phyloP scores from a whole-genome alignment of 2,888 invertebrate species.

The Bombylius major region DNA sequence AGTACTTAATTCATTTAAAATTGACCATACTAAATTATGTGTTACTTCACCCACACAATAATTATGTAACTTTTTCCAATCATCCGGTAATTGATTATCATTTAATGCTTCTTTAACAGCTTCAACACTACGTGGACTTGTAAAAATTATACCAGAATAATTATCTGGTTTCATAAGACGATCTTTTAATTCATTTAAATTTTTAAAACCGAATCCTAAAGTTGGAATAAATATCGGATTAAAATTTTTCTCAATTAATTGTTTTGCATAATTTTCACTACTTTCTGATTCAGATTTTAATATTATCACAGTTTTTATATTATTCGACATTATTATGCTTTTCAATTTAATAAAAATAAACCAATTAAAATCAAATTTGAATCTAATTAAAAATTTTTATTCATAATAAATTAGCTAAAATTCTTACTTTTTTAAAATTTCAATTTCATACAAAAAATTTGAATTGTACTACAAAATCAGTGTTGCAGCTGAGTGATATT shows the following conservation, averaged over 20 bases:
- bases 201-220: constrained; percentile 40
- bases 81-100: constrained; percentile 28
- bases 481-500: too few relatives aligned
- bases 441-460: too few relatives aligned
- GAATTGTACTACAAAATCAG: too few relatives aligned
- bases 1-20: constrained; percentile 37
- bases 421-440: too few relatives aligned
- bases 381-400: too few relatives aligned
- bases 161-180: constrained; percentile 36
- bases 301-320: constrained; percentile 27
- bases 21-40: constrained; percentile 34
- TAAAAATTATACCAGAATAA: constrained; percentile 42
- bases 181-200: constrained; percentile 33
- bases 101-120: constrained; percentile 37
- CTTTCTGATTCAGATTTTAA: constrained; percentile 36
- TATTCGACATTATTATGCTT: not conserved
- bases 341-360: too few relatives aligned
- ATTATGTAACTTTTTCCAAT: constrained; percentile 38
- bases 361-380: too few relatives aligned
- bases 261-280: constrained; percentile 37
- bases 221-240: constrained; percentile 39
- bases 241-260: constrained; percentile 37
- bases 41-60: constrained; percentile 45
- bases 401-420: too few relatives aligned
- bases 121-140: constrained; percentile 44